Conservation (phyloP, 2,797 vertebrate species). For the Lateolabrax maculatus region DNA sequence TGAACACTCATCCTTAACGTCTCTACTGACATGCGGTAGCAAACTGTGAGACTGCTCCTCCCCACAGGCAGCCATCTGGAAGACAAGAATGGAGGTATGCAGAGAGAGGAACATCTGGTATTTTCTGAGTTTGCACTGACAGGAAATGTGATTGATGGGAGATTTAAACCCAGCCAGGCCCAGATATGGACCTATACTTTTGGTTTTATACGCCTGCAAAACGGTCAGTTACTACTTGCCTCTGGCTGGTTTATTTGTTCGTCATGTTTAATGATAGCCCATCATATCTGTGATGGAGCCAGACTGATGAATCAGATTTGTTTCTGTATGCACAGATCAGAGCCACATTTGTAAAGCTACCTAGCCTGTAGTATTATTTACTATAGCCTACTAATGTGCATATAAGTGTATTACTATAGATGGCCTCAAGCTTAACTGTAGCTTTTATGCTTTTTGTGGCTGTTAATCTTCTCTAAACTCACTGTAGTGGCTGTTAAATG, state of each 20-base stretch:
- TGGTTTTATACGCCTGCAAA: slow-evolving; percentile 53
- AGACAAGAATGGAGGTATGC: slow-evolving; percentile 69
- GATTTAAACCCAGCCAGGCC: slow-evolving; percentile 46
- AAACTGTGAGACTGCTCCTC: slow-evolving; percentile 60
- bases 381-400: background rate
- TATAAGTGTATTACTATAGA: slow-evolving; percentile 22
- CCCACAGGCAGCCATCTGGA: slow-evolving; percentile 77
- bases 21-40: slow-evolving; percentile 50
- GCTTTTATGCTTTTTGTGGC: slow-evolving; percentile 45
- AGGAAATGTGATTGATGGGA: slow-evolving; percentile 66
- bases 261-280: slow-evolving; percentile 38
- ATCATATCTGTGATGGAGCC: slow-evolving; percentile 37
- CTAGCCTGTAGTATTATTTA: slow-evolving; percentile 10
- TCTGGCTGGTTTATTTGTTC: slow-evolving; percentile 48
- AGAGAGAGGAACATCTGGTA: slow-evolving; percentile 79
- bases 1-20: slow-evolving; percentile 40
- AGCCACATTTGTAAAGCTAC: slow-evolving; percentile 23
- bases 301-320: slow-evolving; percentile 28
- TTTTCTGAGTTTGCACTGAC: slow-evolving; percentile 52
- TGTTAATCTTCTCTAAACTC: slow-evolving; percentile 48
- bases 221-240: slow-evolving; percentile 37
- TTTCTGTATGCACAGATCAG: slow-evolving; percentile 35
- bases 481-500: slow-evolving; percentile 26
- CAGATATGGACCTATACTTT: slow-evolving; percentile 59
- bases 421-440: slow-evolving; percentile 39